These are phyloP conservation scores for Orchesellides sinensis DNA, from an alignment of 2,888 invertebrate genomes.

Conservation along the genomic window DNA sequence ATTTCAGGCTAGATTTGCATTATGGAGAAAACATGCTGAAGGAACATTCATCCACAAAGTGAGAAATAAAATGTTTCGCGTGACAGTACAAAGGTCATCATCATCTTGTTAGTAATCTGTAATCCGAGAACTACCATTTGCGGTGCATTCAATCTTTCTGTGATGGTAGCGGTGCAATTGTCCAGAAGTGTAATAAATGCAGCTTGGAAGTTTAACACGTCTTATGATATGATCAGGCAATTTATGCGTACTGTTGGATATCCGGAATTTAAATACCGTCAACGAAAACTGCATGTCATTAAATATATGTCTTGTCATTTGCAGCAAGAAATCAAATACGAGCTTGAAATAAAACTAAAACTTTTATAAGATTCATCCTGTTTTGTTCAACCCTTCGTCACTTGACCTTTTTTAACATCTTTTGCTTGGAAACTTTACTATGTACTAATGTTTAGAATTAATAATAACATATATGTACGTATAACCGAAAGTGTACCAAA, in stretches of 20 bases:
- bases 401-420: background rate
- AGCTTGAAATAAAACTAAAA: too few species aligned
- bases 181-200: background rate
- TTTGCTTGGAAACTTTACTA: background rate
- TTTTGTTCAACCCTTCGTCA: background rate
- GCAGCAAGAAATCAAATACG: too few species aligned
- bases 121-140: constrained; percentile 27
- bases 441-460: background rate
- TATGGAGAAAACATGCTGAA: background rate
- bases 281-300: too few species aligned
- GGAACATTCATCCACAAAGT: constrained; percentile 42
- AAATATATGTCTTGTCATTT: too few species aligned
- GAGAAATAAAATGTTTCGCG: constrained; percentile 54
- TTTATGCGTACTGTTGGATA: too few species aligned
- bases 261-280: too few species aligned
- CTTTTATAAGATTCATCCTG: background rate
- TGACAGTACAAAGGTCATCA: constrained; percentile 56
- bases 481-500: background rate
- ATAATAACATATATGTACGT: too few species aligned
- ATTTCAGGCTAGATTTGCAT: constrained; percentile 1
- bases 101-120: constrained; percentile 33
- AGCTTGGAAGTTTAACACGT: too few species aligned
- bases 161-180: too few species aligned
- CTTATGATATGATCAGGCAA: too few species aligned
- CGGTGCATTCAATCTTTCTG: too few species aligned